Conservation (phyloP, 2,888 invertebrate species). For the Nymphalis c-album region DNA sequence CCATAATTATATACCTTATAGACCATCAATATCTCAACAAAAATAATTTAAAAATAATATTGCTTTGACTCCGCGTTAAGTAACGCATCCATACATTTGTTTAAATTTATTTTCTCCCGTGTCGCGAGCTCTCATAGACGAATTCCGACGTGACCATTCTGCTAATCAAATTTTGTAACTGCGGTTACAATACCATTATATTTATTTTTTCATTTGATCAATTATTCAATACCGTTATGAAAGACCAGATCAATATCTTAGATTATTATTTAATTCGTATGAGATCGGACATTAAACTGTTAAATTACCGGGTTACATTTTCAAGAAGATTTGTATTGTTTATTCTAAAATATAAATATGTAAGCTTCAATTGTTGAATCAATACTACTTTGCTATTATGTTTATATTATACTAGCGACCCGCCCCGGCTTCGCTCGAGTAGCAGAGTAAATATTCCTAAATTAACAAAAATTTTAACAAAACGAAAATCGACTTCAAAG, state of each 20-base stretch:
- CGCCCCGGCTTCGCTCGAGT: too few species aligned
- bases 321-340: neutral
- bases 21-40: too few species aligned
- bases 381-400: too few species aligned
- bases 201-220: slow-evolving; percentile 62
- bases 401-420: too few species aligned
- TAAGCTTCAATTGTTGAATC: too few species aligned
- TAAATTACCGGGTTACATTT: slow-evolving; percentile 12
- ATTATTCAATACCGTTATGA: slow-evolving; percentile 75
- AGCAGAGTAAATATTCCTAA: too few species aligned
- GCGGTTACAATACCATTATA: slow-evolving; percentile 76
- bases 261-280: slow-evolving; percentile 39
- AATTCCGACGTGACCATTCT: slow-evolving; percentile 78
- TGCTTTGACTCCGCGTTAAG: neutral
- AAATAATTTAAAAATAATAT: too few species aligned
- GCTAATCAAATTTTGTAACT: slow-evolving; percentile 82
- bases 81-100: slow-evolving; percentile 30
- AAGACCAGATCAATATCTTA: slow-evolving; percentile 52
- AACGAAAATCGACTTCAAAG: too few species aligned
- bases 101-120: slow-evolving; percentile 17
- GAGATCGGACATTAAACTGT: slow-evolving; percentile 23
- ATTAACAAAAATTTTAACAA: too few species aligned
- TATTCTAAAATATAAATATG: neutral
- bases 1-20: too few species aligned
- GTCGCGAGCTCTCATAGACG: slow-evolving; percentile 52